These are phyloP conservation scores for Apis florea DNA, from an alignment of 1,140 invertebrate genomes.

Conservation along the genomic window DNA sequence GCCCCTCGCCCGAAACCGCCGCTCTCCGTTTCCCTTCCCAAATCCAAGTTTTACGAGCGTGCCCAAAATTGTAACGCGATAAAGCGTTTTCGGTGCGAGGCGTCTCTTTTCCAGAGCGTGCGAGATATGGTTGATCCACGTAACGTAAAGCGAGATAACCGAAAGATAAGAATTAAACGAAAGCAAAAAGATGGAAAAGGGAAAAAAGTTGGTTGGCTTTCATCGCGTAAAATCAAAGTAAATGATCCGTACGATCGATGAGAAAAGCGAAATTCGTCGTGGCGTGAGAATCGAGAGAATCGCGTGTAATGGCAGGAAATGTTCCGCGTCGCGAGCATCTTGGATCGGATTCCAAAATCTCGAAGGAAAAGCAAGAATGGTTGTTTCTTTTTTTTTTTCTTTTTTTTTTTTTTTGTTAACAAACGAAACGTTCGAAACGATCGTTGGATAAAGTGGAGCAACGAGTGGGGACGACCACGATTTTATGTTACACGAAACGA, in stretches of 20 bases:
- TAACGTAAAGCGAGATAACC: constrained; percentile 51
- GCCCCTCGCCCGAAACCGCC: background rate
- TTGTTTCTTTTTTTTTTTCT: too few relatives aligned
- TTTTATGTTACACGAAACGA: constrained; percentile 9
- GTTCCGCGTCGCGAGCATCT: background rate
- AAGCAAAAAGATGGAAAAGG: background rate
- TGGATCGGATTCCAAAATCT: too few relatives aligned
- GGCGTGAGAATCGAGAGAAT: constrained; percentile 33
- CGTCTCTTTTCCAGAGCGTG: background rate
- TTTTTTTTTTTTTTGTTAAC: too few relatives aligned
- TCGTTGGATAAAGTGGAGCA: constrained; percentile 6
- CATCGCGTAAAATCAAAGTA: constrained; percentile 18
- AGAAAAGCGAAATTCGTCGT: constrained; percentile 11
- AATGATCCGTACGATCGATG: constrained; percentile 1
- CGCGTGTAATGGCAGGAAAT: background rate
- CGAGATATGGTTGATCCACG: constrained; percentile 46
- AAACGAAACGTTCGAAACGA: too few relatives aligned
- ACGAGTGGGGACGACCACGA: background rate
- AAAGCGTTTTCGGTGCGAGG: constrained; percentile 32
- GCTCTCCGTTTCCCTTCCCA: too few relatives aligned
- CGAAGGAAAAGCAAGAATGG: too few relatives aligned
- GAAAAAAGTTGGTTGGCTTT: constrained; percentile 32
- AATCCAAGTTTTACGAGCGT: background rate
- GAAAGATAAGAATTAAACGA: constrained; percentile 48
- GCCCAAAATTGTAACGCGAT: constrained; percentile 19